Percentiles rank a stretch among this genome's conserved stretches.
Evolutionary conservation across 2,797 vertebrate genomes (phyloP).

Genomic region (Phoeniculus purpureus): DNA sequence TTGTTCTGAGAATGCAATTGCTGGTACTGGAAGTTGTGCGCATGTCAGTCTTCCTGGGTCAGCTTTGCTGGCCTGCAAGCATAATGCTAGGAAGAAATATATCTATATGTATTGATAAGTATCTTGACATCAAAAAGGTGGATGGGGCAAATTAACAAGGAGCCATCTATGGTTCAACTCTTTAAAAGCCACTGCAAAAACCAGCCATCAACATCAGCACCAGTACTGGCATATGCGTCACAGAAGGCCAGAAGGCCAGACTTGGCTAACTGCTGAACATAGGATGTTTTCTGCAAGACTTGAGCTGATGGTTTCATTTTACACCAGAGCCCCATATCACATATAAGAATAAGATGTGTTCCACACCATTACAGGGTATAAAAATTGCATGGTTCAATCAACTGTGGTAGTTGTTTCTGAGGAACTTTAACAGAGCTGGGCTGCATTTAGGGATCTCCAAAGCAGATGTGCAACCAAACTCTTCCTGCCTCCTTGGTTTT

Average conservation of each 20-base stretch:
- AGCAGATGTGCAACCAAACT: background rate
- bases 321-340: background rate
- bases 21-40: background rate
- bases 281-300: background rate
- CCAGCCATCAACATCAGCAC: background rate
- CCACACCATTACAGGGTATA: background rate
- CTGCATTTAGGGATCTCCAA: background rate
- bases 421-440: background rate
- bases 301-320: background rate
- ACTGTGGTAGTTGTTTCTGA: background rate
- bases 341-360: background rate
- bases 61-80: background rate
- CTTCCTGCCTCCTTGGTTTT: background rate
- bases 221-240: background rate
- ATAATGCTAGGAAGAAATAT: background rate
- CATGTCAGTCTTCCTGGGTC: background rate
- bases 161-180: background rate
- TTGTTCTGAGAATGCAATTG: background rate
- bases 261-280: background rate
- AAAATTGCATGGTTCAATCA: background rate
- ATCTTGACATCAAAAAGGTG: background rate
- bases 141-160: background rate
- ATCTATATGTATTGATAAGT: background rate
- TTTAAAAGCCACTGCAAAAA: background rate
- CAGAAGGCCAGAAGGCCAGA: background rate